Percentiles rank a stretch among this genome's conserved stretches.
Evolutionary conservation across 2,888 invertebrate species (phyloP).

Genomic region (Drosophila melanocephala): DNA sequence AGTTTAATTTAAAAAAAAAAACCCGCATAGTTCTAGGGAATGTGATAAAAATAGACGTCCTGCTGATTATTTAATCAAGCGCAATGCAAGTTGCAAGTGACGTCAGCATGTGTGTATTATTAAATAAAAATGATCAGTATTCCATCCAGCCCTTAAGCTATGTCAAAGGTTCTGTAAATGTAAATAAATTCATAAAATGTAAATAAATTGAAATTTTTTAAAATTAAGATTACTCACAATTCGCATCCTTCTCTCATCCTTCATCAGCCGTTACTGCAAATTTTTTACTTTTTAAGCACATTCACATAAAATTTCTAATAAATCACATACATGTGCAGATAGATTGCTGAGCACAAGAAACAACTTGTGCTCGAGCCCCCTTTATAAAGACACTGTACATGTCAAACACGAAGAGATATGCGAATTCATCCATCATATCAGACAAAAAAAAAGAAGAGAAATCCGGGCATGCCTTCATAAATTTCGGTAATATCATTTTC

Average conservation of each 20-base stretch:
- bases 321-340: slow-evolving; percentile 36
- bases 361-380: slow-evolving; percentile 43
- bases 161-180: too few species aligned
- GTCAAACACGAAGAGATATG: slow-evolving; percentile 38
- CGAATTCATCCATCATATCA: slow-evolving; percentile 45
- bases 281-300: slow-evolving; percentile 15
- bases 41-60: neutral
- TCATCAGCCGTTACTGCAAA: too few species aligned
- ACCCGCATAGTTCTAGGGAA: neutral
- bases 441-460: neutral
- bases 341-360: slow-evolving; percentile 36
- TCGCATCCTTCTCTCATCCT: neutral
- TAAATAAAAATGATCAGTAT: neutral
- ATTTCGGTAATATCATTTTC: slow-evolving; percentile 46
- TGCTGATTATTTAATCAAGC: neutral
- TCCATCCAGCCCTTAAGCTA: too few species aligned
- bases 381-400: neutral
- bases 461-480: slow-evolving; percentile 13
- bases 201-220: neutral
- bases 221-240: neutral
- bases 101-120: neutral
- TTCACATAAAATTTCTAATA: slow-evolving; percentile 40
- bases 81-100: neutral
- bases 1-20: neutral
- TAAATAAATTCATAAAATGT: neutral